Conservation (phyloP, 1,140 invertebrate genomes). For the Spodoptera frugiperda region DNA sequence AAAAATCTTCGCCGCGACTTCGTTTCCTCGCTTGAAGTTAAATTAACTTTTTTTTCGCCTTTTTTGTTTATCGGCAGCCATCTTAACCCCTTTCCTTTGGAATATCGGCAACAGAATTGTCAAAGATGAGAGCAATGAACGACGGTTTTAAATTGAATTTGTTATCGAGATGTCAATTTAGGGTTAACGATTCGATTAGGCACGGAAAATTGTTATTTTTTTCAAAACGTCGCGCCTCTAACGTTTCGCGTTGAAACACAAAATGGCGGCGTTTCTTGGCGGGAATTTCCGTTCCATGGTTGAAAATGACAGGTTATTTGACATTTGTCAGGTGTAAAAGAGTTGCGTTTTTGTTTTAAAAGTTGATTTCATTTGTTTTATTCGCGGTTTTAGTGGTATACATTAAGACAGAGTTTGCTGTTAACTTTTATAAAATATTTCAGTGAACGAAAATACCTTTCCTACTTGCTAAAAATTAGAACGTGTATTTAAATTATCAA, state of each 20-base stretch:
- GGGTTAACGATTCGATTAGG: slow-evolving; percentile 63
- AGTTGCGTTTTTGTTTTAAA: not conserved
- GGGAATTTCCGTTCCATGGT: slow-evolving; percentile 44
- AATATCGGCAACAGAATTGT: slow-evolving; percentile 77
- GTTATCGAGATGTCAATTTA: slow-evolving; percentile 81
- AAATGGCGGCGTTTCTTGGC: slow-evolving; percentile 43
- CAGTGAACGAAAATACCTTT: too few species aligned
- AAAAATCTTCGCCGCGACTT: slow-evolving; percentile 57
- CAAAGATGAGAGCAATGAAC: slow-evolving; percentile 71
- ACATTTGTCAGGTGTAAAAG: not conserved
- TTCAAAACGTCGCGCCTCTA: slow-evolving; percentile 35
- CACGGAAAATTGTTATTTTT: slow-evolving; percentile 46
- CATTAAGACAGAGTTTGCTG: too few species aligned
- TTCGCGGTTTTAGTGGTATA: too few species aligned
- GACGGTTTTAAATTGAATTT: slow-evolving; percentile 80
- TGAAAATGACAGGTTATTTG: slow-evolving; percentile 26
- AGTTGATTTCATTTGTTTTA: not conserved
- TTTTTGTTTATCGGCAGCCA: slow-evolving; percentile 79
- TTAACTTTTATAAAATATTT: too few species aligned
- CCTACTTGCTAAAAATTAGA: too few species aligned
- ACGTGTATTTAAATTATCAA: too few species aligned
- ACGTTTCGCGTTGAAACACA: slow-evolving; percentile 28
- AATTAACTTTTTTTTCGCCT: slow-evolving; percentile 80
- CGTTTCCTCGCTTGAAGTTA: slow-evolving; percentile 73
- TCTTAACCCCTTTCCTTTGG: slow-evolving; percentile 75